Evolutionary conservation across 2,113 vertebrate genomes (phyloP).

Genomic region (Hippocampus zosterae): DNA sequence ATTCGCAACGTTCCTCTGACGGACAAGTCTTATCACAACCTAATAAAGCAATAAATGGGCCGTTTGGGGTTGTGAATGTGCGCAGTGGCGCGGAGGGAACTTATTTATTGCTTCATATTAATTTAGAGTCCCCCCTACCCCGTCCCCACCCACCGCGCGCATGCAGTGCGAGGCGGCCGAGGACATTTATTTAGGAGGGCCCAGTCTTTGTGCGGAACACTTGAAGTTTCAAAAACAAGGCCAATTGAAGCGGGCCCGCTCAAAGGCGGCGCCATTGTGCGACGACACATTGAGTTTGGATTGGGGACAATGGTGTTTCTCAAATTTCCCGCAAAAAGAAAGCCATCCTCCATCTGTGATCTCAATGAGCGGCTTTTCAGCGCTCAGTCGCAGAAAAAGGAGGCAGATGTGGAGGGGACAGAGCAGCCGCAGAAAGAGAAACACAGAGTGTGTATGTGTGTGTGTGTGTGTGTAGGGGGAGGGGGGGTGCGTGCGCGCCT

Average conservation of each 20-base stretch:
- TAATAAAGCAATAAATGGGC: constrained; percentile 74
- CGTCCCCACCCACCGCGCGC: constrained; percentile 28
- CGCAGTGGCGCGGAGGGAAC: constrained; percentile 74
- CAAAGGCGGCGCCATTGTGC: constrained; percentile 87
- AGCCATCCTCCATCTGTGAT: constrained; percentile 97
- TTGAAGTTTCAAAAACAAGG: constrained; percentile 97
- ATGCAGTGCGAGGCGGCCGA: constrained; percentile 71
- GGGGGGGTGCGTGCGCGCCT: constrained; percentile 27
- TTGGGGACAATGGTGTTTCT: constrained; percentile 97
- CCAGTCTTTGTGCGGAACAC: constrained; percentile 84
- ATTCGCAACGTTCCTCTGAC: background rate
- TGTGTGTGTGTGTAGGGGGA: constrained; percentile 58
- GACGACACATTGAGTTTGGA: constrained; percentile 93
- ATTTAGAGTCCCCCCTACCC: constrained; percentile 63
- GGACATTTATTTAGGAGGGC: constrained; percentile 89
- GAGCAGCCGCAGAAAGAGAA: constrained; percentile 42
- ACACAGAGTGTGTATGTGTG: constrained; percentile 65
- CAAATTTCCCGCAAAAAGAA: constrained; percentile 95
- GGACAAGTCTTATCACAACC: background rate
- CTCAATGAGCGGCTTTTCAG: constrained; percentile 89
- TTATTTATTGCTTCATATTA: constrained; percentile 81
- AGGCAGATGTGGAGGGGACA: constrained; percentile 89
- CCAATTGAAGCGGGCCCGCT: constrained; percentile 87
- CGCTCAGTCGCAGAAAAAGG: constrained; percentile 78
- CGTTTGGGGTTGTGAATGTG: constrained; percentile 71